Conservation (phyloP, 2,113 vertebrate genomes). For the Muntiacus reevesi region DNA sequence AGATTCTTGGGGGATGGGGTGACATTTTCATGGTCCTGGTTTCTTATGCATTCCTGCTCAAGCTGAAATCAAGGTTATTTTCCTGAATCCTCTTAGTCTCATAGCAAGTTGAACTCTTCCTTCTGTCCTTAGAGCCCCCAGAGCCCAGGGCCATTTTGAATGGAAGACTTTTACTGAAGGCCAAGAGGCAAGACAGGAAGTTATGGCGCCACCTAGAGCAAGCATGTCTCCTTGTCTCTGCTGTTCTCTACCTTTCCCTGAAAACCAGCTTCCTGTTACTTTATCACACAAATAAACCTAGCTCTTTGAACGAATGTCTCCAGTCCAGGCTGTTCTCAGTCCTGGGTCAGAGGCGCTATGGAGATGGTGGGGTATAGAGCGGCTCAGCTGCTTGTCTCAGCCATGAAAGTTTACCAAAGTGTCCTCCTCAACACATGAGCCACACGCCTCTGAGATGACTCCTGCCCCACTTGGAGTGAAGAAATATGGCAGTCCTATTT, state of each 20-base stretch:
- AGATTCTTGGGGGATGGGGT: not conserved
- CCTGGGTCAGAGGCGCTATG: not conserved
- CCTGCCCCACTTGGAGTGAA: not conserved
- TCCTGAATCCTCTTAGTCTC: not conserved
- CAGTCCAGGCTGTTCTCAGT: not conserved
- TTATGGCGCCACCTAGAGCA: not conserved
- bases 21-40: not conserved
- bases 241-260: not conserved
- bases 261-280: not conserved
- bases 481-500: not conserved
- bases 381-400: not conserved
- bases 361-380: accelerated
- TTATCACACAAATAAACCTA: not conserved
- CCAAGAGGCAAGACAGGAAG: not conserved
- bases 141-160: not conserved
- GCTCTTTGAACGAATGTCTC: not conserved
- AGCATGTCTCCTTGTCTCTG: not conserved
- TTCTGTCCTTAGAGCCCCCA: not conserved
- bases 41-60: not conserved
- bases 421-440: not conserved
- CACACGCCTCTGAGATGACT: not conserved
- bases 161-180: not conserved
- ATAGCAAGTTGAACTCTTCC: not conserved
- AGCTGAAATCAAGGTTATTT: not conserved
- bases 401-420: not conserved